Evolutionary conservation across 2,888 invertebrate species (phyloP), one percentile per base, ranked within the genome.

Genomic region (Nesidiocoris tenuis): DNA sequence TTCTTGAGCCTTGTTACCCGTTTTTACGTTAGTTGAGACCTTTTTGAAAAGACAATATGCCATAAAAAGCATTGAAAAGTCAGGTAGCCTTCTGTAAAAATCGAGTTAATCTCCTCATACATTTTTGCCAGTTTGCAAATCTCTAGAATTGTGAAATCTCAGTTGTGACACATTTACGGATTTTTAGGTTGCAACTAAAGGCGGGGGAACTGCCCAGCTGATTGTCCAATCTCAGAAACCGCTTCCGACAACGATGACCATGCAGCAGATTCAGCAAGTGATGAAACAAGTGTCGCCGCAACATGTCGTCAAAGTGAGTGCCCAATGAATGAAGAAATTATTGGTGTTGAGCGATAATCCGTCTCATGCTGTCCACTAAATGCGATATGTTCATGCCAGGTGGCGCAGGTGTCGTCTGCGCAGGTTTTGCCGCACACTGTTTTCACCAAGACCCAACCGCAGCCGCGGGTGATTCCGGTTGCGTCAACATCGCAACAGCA

Each of bases 241-340:
- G 1, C 79, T 88, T 54, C 87, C 89, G 0, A 86, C 88, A 0
- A 87, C 89, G 0, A 88, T 91, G 83, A 90, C 90, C 0, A 88
- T 91, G 76, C 91, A 91, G 80, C 91, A 91, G 81, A 87, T 92
- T 61, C 91, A 91, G 78, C 91, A 91, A 82, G 89, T 91, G 12
- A 87, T 91, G 83, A 88, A 90, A 78, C 88, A 89, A 75, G 87
- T 87, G 0, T 87, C 86, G 70, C 86, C 85, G 1, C 84, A 84
- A 75, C 83, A 84, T 64, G 83, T 84, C 56, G 81, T 84, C 2
- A 84, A 84, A 55, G 16, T 67, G 55, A 19, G 67, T 77, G 25
- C 25, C 2, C 65, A n/a, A n/a, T n/a, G n/a, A n/a, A 57, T 1
- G 17, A 57, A 18, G 17, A n/a, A 3, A 57, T 18, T 39, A 39